Conservation (phyloP, 2,113 vertebrate species). For the Amazona guildingii region DNA sequence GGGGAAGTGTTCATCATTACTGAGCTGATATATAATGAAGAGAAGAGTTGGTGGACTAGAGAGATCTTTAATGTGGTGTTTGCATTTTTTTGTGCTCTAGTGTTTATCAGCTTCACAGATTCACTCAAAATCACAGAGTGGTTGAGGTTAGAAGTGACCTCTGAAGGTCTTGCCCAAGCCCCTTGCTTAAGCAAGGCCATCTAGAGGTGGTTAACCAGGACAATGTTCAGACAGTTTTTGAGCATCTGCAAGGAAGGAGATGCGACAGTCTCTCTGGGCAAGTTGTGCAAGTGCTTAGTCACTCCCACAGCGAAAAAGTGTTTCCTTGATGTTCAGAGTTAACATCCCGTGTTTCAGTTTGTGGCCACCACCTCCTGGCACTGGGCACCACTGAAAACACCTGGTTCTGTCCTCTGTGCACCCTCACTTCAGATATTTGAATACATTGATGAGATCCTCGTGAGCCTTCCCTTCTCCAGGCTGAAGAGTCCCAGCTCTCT, state of each 20-base stretch:
- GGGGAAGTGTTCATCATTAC: not conserved
- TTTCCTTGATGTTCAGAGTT: not conserved
- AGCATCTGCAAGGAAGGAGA: not conserved
- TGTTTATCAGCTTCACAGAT: not conserved
- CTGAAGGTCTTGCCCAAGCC: not conserved
- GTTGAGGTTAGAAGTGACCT: not conserved
- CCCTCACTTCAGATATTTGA: not conserved
- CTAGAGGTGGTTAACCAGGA: not conserved
- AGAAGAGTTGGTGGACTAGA: not conserved
- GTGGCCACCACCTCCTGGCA: not conserved
- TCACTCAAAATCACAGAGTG: not conserved
- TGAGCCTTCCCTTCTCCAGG: not conserved
- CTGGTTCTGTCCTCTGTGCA: not conserved
- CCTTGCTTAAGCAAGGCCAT: not conserved
- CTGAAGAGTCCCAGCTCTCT: not conserved
- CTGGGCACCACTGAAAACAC: not conserved
- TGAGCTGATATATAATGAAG: not conserved
- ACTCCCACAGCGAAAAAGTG: not conserved
- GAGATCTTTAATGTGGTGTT: not conserved
- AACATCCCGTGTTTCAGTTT: not conserved
- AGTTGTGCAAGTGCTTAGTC: accelerated
- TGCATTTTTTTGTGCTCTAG: not conserved
- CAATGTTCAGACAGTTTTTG: not conserved
- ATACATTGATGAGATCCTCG: not conserved
- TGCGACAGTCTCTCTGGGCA: not conserved